Evolutionary conservation across 2,888 invertebrate genomes (phyloP), one percentile per base, ranked within the genome.

Genomic region (Rapana venosa): DNA sequence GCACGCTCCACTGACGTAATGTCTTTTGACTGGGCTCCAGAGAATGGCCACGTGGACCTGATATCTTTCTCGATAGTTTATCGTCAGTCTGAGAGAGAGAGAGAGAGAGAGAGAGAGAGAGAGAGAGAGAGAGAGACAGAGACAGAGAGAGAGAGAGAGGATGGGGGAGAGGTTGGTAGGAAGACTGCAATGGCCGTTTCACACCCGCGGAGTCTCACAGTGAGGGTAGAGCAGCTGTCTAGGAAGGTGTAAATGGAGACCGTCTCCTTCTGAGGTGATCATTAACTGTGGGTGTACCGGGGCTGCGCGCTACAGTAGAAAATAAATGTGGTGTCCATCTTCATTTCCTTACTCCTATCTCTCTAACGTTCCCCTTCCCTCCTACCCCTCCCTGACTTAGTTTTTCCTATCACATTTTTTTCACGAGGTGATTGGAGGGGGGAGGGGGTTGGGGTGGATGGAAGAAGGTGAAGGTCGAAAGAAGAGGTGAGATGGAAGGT

Each of bases 261-360:
- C n/a, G 74, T 26, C 74, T 74, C 30, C 74, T 74, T 74, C 74
- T 26, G n/a, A n/a, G 61, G 74, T 74, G 74, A 74, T 74, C 74
- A 74, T 74, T 74, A 74, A 74, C 26, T 26, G 26, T n/a, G 15
- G 4, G 20, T 61, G 15, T 13, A 58, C 15, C 1, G 61, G 74
- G 74, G 11, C 26, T 74, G 74, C n/a, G 22, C 26, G 74, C 47
- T 47, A n/a, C 26, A 13, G 74, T n/a, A n/a, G 74, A n/a, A 74
- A 74, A n/a, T 74, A 74, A 74, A 74, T 74, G 74, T 74, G n/a
- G n/a, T 74, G 74, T 74, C 74, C 74, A 74, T 74, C 74, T 74
- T 74, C 74, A 26, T 74, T 74, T 74, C 6, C n/a, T 26, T 30
- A n/a, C n/a, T 74, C 26, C n/a, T 74, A n/a, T 11, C 74, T n/a